phyloP scores from a whole-genome alignment of 2,797 vertebrate species.

The Poecilia velifera region DNA sequence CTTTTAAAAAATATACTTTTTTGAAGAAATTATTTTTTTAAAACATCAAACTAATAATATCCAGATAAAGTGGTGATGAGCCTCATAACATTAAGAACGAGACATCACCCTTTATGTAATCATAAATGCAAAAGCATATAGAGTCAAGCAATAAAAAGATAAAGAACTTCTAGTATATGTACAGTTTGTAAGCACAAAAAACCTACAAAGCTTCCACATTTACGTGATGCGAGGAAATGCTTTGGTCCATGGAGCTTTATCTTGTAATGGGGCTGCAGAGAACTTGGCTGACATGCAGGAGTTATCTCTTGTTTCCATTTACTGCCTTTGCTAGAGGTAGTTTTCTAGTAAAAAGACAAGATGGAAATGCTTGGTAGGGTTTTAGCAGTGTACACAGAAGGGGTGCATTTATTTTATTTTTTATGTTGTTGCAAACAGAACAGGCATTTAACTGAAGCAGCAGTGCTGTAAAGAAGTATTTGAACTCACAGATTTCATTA shows the following conservation, averaged over 20 bases:
- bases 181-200: constrained; percentile 38
- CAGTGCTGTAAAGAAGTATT: background rate
- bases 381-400: constrained; percentile 38
- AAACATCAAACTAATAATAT: constrained; percentile 1
- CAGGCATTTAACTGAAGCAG: constrained; percentile 25
- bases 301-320: constrained; percentile 71
- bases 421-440: constrained; percentile 13
- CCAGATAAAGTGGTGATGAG: background rate
- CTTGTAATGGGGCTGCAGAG: constrained; percentile 61
- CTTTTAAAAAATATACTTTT: background rate
- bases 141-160: constrained; percentile 2
- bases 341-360: constrained; percentile 80
- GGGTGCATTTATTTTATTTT: constrained; percentile 22
- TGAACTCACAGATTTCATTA: background rate
- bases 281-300: constrained; percentile 66
- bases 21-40: background rate
- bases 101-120: constrained; percentile 7
- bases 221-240: constrained; percentile 71
- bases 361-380: constrained; percentile 66
- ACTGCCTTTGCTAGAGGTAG: constrained; percentile 75
- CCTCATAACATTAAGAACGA: constrained; percentile 14
- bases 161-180: constrained; percentile 7
- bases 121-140: constrained; percentile 30
- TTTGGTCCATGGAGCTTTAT: constrained; percentile 78
- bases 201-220: constrained; percentile 75